Evolutionary conservation across 2,797 vertebrate genomes (phyloP).

Genomic region (Crocodylus rhombifer): DNA sequence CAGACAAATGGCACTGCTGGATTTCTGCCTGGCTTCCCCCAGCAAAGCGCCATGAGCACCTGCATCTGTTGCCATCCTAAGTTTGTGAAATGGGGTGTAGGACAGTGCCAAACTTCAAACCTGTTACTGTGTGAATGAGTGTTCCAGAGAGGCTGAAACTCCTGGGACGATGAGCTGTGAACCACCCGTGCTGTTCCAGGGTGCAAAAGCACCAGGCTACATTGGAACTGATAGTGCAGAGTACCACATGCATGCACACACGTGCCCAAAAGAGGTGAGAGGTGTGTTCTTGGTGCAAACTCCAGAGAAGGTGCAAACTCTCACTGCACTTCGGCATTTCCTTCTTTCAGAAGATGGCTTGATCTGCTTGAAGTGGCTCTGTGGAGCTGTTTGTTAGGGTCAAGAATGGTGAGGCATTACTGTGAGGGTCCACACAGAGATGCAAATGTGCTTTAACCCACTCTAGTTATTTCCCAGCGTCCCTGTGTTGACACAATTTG

Average conservation of each 20-base stretch:
- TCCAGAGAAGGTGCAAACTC: background rate
- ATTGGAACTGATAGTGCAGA: background rate
- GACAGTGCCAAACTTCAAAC: background rate
- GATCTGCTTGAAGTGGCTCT: background rate
- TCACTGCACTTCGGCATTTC: no score
- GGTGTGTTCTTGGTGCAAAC: background rate
- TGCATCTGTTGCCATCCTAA: background rate
- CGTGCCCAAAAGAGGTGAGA: background rate
- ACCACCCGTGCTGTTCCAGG: background rate
- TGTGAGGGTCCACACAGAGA: no score
- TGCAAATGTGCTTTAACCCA: no score
- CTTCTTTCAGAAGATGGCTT: background rate
- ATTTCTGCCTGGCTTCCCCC: background rate
- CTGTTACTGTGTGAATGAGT: background rate
- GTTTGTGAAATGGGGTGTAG: background rate
- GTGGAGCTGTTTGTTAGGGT: background rate
- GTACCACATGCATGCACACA: background rate
- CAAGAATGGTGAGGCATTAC: background rate
- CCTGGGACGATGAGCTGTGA: background rate
- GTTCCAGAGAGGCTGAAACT: background rate
- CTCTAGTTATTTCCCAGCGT: no score
- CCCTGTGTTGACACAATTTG: background rate
- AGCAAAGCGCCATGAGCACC: no score
- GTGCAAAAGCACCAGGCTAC: background rate
- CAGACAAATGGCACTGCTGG: accelerated